These are phyloP conservation scores for Poecilia gillii DNA, from an alignment of 2,797 vertebrate species.

Conservation along the genomic window DNA sequence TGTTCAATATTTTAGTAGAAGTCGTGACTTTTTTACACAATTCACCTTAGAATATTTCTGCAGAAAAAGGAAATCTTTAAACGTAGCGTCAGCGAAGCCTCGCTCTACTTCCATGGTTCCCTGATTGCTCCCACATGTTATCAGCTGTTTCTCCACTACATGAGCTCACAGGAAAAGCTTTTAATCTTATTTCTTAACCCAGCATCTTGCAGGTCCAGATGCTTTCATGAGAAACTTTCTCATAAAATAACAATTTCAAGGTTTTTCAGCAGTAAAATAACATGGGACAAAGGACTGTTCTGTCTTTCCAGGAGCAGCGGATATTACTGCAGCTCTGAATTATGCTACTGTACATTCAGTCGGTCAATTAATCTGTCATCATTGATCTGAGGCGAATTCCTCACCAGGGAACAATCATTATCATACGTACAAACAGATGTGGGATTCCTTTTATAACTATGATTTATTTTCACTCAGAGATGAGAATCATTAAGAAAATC, in stretches of 20 bases:
- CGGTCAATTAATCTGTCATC: neutral
- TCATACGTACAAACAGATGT: neutral
- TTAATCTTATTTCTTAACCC: neutral
- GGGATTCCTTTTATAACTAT: neutral
- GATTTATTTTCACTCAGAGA: neutral
- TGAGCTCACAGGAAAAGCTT: neutral
- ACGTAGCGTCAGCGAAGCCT: neutral
- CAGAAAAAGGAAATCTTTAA: neutral
- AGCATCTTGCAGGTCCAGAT: neutral
- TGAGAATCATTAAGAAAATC: neutral
- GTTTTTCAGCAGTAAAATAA: neutral
- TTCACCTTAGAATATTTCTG: neutral
- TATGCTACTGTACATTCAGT: neutral
- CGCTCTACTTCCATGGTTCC: neutral
- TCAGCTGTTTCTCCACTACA: conserved; percentile 7
- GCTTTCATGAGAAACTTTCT: neutral
- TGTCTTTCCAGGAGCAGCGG: neutral
- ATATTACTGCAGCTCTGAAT: neutral
- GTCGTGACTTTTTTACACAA: neutral
- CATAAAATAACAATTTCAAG: neutral
- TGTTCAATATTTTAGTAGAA: neutral
- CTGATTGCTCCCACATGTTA: neutral
- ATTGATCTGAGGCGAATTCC: neutral
- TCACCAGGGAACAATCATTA: neutral
- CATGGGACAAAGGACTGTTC: neutral